phyloP scores from a whole-genome alignment of 2,113 vertebrate species.

The Delphinus delphis region DNA sequence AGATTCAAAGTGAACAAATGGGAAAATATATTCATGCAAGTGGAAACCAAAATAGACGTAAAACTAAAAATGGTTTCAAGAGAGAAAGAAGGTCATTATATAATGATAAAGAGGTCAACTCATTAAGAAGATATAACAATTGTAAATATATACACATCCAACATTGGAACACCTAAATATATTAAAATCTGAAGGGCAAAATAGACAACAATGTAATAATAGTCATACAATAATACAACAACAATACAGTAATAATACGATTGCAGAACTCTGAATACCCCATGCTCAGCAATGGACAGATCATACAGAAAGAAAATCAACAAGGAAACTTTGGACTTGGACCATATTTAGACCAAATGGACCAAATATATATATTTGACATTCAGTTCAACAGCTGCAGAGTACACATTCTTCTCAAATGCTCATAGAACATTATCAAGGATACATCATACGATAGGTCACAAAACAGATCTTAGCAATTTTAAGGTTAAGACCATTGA shows the following conservation, averaged over 20 bases:
- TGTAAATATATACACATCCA: not conserved
- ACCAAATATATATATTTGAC: not conserved
- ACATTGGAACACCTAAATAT: not conserved
- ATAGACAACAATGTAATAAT: not conserved
- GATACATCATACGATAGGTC: not conserved
- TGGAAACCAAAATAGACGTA: not conserved
- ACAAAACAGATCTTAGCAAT: not conserved
- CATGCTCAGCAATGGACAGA: not conserved
- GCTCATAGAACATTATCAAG: too few species aligned
- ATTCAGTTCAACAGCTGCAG: not conserved
- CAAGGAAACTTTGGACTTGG: not conserved
- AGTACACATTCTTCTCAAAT: not conserved
- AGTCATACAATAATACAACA: not conserved
- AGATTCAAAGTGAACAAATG: not conserved
- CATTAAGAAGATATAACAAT: not conserved
- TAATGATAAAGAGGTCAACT: not conserved
- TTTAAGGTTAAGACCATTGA: not conserved
- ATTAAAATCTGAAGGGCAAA: not conserved
- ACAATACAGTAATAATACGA: not conserved
- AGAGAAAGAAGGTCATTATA: not conserved
- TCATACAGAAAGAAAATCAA: not conserved
- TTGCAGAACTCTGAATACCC: not conserved
- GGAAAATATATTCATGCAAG: not conserved
- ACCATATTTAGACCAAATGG: not conserved
- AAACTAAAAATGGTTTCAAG: not conserved